Percentiles rank a stretch among this genome's conserved stretches.
These are phyloP conservation scores for Galaxias olidus DNA, from an alignment of 2,797 vertebrate species.

Conservation along the genomic window DNA sequence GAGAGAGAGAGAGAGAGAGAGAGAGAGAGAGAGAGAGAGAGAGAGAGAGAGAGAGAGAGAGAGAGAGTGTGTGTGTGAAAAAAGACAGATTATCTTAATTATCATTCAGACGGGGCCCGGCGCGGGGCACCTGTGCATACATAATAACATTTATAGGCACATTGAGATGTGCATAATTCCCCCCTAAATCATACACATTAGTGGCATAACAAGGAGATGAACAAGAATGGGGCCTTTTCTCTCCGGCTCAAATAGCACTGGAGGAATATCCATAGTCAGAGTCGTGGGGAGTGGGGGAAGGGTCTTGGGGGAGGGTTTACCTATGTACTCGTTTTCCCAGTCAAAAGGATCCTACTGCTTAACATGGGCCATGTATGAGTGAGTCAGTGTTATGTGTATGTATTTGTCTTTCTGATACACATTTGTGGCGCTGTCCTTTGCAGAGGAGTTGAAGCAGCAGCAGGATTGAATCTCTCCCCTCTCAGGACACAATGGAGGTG, in stretches of 20 bases:
- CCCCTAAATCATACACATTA: constrained; percentile 81
- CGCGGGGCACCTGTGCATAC: constrained; percentile 83
- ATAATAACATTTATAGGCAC: constrained; percentile 83
- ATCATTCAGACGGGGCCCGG: constrained; percentile 81
- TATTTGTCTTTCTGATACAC: too few species aligned
- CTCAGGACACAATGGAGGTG: too few species aligned
- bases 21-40: constrained; percentile 13
- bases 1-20: constrained; percentile 5
- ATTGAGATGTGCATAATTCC: constrained; percentile 81
- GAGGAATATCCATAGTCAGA: constrained; percentile 59
- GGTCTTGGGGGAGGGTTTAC: too few species aligned
- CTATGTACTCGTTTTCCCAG: too few species aligned
- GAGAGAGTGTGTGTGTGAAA: constrained; percentile 13
- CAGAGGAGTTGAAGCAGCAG: too few species aligned
- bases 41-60: constrained; percentile 27
- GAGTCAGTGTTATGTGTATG: too few species aligned
- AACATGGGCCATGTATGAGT: too few species aligned
- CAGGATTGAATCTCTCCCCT: too few species aligned
- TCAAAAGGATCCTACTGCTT: too few species aligned
- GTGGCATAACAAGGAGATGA: constrained; percentile 76
- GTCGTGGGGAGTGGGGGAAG: too few species aligned
- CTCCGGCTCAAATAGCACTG: constrained; percentile 49
- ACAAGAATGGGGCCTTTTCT: constrained; percentile 63
- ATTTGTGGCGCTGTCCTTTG: too few species aligned
- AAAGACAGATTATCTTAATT: constrained; percentile 85